Evolutionary conservation across 1,140 invertebrate genomes (phyloP).

Genomic region (Sarcophaga peregrina): DNA sequence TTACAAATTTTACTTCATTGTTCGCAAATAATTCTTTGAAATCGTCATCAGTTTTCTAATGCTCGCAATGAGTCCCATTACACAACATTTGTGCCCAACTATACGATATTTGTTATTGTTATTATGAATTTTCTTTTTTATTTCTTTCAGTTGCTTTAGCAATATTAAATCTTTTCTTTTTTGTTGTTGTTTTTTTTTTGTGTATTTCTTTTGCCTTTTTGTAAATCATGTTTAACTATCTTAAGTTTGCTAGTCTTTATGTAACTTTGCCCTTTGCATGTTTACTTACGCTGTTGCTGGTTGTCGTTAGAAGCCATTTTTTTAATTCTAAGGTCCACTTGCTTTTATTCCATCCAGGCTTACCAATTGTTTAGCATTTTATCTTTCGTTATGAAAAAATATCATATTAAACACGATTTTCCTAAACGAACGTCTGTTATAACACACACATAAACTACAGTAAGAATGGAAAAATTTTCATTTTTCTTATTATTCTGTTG

Average conservation of each 20-base stretch:
- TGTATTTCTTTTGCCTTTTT: neutral
- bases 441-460: neutral
- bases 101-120: neutral
- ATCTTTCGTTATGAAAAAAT: neutral
- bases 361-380: conserved; percentile 28
- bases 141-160: neutral
- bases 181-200: neutral
- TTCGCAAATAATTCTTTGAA: no score
- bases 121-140: neutral
- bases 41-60: no score
- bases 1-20: no score
- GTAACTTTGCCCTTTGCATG: conserved; percentile 39
- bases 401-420: conserved; percentile 35
- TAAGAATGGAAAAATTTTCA: no score
- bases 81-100: no score
- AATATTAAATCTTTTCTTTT: conserved; percentile 29
- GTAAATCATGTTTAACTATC: conserved; percentile 28
- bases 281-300: conserved; percentile 3
- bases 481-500: no score
- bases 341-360: conserved; percentile 3
- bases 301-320: conserved; percentile 26
- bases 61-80: no score
- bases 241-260: neutral
- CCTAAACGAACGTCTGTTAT: neutral
- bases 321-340: conserved; percentile 30